These are phyloP conservation scores for Vanacampus margaritifer DNA, from an alignment of 2,113 vertebrate genomes.

Conservation along the genomic window DNA sequence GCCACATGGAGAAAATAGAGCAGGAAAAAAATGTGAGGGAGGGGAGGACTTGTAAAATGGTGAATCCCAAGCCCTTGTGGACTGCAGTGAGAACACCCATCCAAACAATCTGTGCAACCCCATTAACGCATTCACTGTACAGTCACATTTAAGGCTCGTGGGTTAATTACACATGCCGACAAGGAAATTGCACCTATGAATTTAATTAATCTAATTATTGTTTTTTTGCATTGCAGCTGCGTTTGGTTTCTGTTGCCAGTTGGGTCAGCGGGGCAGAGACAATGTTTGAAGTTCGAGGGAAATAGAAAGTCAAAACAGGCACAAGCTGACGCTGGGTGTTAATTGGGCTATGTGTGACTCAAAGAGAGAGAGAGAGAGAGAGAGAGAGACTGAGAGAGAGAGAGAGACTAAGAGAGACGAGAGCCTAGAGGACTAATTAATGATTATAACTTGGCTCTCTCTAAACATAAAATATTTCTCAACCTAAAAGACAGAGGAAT, in stretches of 20 bases:
- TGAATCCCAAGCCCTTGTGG: constrained; percentile 45
- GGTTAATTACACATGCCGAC: constrained; percentile 37
- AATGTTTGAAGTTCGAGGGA: constrained; percentile 26
- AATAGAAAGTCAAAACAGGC: constrained; percentile 52
- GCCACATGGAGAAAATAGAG: constrained; percentile 53
- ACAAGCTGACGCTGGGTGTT: constrained; percentile 56
- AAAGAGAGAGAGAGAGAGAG: constrained; percentile 48
- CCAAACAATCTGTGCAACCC: constrained; percentile 17
- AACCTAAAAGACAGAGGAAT: constrained; percentile 68
- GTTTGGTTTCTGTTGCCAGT: constrained; percentile 16
- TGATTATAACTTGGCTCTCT: constrained; percentile 70
- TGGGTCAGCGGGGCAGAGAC: constrained; percentile 29
- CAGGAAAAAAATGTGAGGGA: constrained; percentile 39
- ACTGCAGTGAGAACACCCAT: constrained; percentile 31
- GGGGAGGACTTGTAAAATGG: constrained; percentile 48
- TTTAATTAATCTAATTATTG: constrained; percentile 31
- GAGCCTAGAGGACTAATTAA: constrained; percentile 76
- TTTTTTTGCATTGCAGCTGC: constrained; percentile 19
- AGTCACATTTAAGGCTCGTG: constrained; percentile 25
- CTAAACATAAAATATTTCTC: constrained; percentile 74
- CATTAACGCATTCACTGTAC: constrained; percentile 5
- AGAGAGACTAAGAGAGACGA: constrained; percentile 24
- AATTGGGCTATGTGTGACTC: constrained; percentile 60
- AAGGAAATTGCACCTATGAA: constrained; percentile 39
- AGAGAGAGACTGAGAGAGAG: constrained; percentile 37